A percentile compares a stretch with the other conserved stretches of the same genome.
Conservation (phyloP, 2,113 vertebrate species). For the Ariopsis seemanni region DNA sequence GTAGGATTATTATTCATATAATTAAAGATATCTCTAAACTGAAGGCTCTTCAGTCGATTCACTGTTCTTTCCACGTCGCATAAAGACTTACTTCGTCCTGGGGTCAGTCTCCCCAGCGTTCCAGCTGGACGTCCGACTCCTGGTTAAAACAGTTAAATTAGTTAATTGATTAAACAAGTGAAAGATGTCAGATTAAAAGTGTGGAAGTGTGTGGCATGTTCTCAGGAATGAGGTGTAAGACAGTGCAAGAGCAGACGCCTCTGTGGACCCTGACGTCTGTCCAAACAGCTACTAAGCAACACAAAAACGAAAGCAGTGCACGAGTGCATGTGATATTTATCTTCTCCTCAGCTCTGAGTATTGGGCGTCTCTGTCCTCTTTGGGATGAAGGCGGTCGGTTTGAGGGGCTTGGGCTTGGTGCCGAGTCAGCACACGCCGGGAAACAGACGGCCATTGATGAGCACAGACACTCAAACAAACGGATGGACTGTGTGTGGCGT, state of each 20-base stretch:
- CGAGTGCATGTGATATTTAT: neutral
- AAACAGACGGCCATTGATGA: conserved; percentile 57
- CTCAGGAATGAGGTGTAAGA: neutral
- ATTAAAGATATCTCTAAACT: neutral
- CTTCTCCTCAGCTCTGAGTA: neutral
- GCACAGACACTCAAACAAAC: conserved; percentile 32
- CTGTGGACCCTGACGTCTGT: neutral
- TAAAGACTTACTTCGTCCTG: conserved; percentile 58
- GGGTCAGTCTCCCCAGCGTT: conserved; percentile 60
- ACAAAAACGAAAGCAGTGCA: neutral
- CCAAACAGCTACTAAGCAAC: neutral
- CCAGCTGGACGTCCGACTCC: conserved; percentile 67
- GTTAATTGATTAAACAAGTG: neutral
- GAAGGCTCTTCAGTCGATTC: neutral
- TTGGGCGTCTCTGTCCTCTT: neutral
- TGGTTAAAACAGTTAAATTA: conserved; percentile 45
- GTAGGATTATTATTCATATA: neutral
- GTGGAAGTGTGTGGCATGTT: neutral
- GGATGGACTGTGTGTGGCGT: conserved; percentile 25
- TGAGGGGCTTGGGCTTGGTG: neutral
- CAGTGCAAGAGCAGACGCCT: neutral
- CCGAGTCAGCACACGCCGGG: conserved; percentile 16
- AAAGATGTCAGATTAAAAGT: neutral
- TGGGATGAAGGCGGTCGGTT: neutral
- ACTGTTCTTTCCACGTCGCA: neutral